phyloP scores from a whole-genome alignment of 35 echinoderm and acorn worm species.

The Nesometra sesokonis region DNA sequence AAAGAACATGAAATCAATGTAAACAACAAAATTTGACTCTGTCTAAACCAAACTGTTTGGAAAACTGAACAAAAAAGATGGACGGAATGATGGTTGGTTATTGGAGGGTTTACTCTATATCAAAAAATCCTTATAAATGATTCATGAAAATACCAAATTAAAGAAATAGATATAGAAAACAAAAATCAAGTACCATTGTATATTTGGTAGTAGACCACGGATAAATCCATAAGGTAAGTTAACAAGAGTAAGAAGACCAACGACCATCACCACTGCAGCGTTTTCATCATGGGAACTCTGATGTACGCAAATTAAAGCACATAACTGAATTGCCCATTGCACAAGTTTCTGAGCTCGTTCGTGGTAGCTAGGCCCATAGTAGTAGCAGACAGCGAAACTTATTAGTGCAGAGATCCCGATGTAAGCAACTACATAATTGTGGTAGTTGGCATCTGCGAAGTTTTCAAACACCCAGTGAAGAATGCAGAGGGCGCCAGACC shows the following conservation, averaged over 20 bases:
- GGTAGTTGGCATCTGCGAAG: slow-evolving; percentile 43
- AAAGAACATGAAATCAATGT: too few relatives aligned
- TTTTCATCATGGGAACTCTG: slow-evolving; percentile 44
- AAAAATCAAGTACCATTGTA: not conserved
- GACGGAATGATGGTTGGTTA: too few relatives aligned
- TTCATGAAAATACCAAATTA: too few relatives aligned
- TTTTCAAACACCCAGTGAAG: slow-evolving; percentile 51
- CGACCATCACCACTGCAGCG: slow-evolving; percentile 49
- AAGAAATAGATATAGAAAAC: not conserved
- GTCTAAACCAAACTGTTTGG: too few relatives aligned
- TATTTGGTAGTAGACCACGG: not conserved
- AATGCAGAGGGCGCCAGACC: slow-evolving; percentile 53
- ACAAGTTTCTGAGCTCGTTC: slow-evolving; percentile 68
- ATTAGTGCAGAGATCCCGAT: slow-evolving; percentile 43
- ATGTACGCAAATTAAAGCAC: slow-evolving; percentile 45
- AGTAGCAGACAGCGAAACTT: slow-evolving; percentile 91
- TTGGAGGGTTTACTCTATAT: too few relatives aligned
- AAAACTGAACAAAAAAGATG: too few relatives aligned
- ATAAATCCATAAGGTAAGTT: not conserved
- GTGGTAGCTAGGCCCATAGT: slow-evolving; percentile 72
- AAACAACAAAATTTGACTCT: too few relatives aligned
- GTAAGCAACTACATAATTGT: slow-evolving; percentile 55
- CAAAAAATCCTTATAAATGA: too few relatives aligned
- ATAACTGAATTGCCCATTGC: slow-evolving; percentile 35
- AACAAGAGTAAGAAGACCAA: slow-evolving; percentile 11